Conservation (phyloP, 2,113 vertebrate genomes). For the Trogon surrucura region DNA sequence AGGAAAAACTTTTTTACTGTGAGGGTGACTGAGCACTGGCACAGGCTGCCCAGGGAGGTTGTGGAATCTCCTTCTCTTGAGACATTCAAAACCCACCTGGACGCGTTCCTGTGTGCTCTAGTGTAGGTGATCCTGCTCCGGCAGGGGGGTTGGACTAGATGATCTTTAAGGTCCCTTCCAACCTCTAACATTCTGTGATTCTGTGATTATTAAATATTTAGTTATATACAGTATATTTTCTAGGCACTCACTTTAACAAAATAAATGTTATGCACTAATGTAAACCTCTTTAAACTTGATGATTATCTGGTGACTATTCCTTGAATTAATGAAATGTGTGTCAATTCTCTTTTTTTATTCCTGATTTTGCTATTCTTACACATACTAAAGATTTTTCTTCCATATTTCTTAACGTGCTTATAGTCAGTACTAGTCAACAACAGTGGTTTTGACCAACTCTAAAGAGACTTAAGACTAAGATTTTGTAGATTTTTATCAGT, state of each 20-base stretch:
- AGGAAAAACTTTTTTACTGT: too few species aligned
- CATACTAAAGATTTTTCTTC: rapidly evolving
- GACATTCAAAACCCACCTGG: too few species aligned
- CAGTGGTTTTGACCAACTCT: background rate
- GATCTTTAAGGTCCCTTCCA: too few species aligned
- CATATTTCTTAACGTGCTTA: background rate
- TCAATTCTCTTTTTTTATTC: background rate
- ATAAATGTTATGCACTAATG: background rate
- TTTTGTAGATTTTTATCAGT: background rate
- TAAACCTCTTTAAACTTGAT: background rate
- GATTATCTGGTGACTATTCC: background rate
- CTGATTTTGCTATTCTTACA: background rate
- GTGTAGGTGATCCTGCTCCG: too few species aligned
- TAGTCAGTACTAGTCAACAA: background rate
- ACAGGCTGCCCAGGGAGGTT: too few species aligned
- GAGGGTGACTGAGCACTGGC: too few species aligned
- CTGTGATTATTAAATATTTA: slow-evolving; percentile 4
- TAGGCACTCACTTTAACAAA: background rate
- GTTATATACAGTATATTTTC: background rate
- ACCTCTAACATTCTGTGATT: too few species aligned
- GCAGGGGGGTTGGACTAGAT: too few species aligned
- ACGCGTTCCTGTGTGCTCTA: too few species aligned
- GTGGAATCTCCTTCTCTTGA: too few species aligned
- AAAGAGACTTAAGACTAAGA: background rate
- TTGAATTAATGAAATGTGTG: background rate